These are phyloP conservation scores for Listronotus bonariensis DNA, from an alignment of 1,140 invertebrate species.

Conservation along the genomic window DNA sequence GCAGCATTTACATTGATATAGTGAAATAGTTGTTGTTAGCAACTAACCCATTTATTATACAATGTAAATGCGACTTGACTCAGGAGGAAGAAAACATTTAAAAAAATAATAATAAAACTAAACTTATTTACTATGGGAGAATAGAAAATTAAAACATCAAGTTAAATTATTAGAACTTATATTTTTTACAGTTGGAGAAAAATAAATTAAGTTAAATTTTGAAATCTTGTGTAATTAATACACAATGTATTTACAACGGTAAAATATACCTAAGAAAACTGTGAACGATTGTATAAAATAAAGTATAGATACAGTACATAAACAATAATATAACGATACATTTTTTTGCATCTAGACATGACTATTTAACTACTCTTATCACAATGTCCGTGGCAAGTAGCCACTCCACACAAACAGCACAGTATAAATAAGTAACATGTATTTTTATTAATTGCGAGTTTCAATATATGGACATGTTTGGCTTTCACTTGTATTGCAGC, in stretches of 20 bases:
- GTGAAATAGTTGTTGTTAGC: too few relatives aligned
- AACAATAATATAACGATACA: conserved; percentile 56
- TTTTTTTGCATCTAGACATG: conserved; percentile 54
- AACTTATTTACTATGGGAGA: too few relatives aligned
- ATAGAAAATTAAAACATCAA: neutral
- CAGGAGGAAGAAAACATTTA: too few relatives aligned
- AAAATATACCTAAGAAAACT: conserved; percentile 48
- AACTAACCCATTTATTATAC: too few relatives aligned
- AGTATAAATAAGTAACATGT: conserved; percentile 57
- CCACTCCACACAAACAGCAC: conserved; percentile 55
- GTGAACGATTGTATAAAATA: conserved; percentile 55
- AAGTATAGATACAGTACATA: conserved; percentile 55
- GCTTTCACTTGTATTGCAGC: conserved; percentile 50
- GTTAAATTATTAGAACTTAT: conserved; percentile 35
- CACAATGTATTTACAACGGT: conserved; percentile 55
- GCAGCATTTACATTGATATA: too few relatives aligned
- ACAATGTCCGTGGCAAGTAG: conserved; percentile 54
- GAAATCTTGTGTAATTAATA: conserved; percentile 52
- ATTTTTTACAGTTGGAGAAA: conserved; percentile 37
- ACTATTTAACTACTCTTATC: conserved; percentile 57
- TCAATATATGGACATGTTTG: conserved; percentile 52
- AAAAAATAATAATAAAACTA: too few relatives aligned
- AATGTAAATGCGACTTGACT: too few relatives aligned
- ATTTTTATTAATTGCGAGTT: conserved; percentile 53
- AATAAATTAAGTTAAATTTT: conserved; percentile 47